These are phyloP conservation scores for Scortum barcoo DNA, from an alignment of 2,113 vertebrate species.

Conservation along the genomic window DNA sequence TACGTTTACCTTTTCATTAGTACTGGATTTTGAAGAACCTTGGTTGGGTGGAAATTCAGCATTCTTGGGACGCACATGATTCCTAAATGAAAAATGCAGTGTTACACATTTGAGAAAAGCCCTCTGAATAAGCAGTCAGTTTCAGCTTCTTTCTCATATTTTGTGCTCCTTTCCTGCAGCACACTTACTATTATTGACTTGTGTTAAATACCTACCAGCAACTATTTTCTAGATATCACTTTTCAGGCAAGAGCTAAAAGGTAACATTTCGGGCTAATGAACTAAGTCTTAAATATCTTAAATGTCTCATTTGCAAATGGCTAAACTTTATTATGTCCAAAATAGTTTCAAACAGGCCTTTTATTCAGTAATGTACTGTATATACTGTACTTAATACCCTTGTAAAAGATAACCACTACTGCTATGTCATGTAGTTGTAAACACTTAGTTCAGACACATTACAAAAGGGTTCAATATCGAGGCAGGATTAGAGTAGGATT, in stretches of 20 bases:
- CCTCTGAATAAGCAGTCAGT: background rate
- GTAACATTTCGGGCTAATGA: background rate
- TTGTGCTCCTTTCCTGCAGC: background rate
- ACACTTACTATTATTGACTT: background rate
- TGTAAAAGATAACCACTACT: background rate
- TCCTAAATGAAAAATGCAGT: constrained; percentile 64
- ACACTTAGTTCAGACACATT: background rate
- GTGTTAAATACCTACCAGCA: background rate
- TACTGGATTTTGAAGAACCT: constrained; percentile 36
- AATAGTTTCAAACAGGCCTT: background rate
- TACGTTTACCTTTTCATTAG: constrained; percentile 72
- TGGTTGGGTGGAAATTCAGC: constrained; percentile 58
- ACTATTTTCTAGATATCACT: background rate
- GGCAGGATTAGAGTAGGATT: background rate
- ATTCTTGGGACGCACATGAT: constrained; percentile 66
- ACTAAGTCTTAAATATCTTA: too few relatives aligned
- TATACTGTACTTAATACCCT: background rate
- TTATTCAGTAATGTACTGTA: background rate
- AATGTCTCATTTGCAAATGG: too few relatives aligned
- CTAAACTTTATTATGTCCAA: too few relatives aligned
- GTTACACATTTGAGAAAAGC: background rate
- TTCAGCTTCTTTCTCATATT: background rate
- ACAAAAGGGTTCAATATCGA: background rate
- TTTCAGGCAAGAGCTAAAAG: background rate
- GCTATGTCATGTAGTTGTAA: background rate